Conservation (phyloP, 1,140 invertebrate genomes). For the Microplitis demolitor region DNA sequence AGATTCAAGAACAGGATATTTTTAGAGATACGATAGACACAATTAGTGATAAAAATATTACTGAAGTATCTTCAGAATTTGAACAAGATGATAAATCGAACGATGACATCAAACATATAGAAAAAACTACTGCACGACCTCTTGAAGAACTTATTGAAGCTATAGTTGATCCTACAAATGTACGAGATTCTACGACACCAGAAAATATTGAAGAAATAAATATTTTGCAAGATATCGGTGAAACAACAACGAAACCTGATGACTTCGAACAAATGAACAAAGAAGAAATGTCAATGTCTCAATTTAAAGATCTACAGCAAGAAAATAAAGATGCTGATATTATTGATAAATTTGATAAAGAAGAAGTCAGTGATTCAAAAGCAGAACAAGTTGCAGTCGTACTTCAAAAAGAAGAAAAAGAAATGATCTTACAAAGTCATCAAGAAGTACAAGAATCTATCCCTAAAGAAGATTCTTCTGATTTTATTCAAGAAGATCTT, state of each 20-base stretch:
- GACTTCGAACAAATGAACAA: no score
- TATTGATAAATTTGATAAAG: no score
- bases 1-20: not conserved
- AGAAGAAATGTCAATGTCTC: not conserved
- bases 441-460: not conserved
- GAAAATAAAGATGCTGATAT: not conserved
- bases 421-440: not conserved
- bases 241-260: not conserved
- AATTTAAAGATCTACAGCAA: not conserved
- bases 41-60: not conserved
- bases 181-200: conserved; percentile 6
- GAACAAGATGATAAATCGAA: conserved; percentile 15
- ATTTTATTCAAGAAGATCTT: not conserved
- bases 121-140: conserved; percentile 39
- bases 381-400: no score
- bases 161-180: conserved; percentile 36
- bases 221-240: not conserved
- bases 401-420: not conserved
- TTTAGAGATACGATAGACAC: not conserved
- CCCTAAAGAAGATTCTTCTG: not conserved
- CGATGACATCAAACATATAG: conserved; percentile 36
- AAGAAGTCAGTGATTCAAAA: not conserved
- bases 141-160: conserved; percentile 44
- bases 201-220: conserved; percentile 10
- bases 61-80: not conserved